Evolutionary conservation across 2,888 invertebrate species (phyloP), one percentile per base, ranked within the genome.

Genomic region (Azorinus chamasolen): DNA sequence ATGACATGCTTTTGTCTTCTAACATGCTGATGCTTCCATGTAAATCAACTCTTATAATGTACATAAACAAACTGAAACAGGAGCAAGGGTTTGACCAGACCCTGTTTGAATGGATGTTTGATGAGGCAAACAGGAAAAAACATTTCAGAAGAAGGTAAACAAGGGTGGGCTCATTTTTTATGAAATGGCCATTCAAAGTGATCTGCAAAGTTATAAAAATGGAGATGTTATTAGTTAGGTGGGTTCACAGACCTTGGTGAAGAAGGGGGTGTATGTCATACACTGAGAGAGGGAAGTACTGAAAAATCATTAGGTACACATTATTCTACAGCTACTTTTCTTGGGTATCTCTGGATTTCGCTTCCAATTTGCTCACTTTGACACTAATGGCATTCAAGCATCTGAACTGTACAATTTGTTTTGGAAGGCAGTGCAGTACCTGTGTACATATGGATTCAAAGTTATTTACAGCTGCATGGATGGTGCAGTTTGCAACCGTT

Each of bases 141-240:
- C n/a, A n/a, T n/a, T n/a, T n/a, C n/a, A n/a, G n/a, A n/a, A n/a
- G n/a, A n/a, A n/a, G n/a, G n/a, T n/a, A n/a, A n/a, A n/a, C n/a
- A n/a, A n/a, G 10, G 81, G 79, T 24, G 79, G 83, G 0, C 51
- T 85, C 0, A 51, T 85, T 6, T 14, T 79, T 0, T 83, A 83
- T 57, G 80, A 80, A 59, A 84, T 84, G 83, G 48, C 64, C 3
- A 80, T 83, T 14, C 83, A 85, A 32, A 43, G 71, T 10, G 79
- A 83, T 41, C n/a, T 85, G 1, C 79, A 79, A 46, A 63, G 80
- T 0, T 37, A n/a, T 27, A 83, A 78, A 68, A 68, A 48, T 37
- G 63, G 78, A 8, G 80, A 78, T 53, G 45, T 69, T 10, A 48
- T 82, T 32, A 72, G 82, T 43, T 84, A 5, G 46, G 63, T 45